A percentile compares a stretch with the other conserved stretches of the same genome.
phyloP scores from a whole-genome alignment of 2,888 invertebrate genomes.

The Diarsia mendica region DNA sequence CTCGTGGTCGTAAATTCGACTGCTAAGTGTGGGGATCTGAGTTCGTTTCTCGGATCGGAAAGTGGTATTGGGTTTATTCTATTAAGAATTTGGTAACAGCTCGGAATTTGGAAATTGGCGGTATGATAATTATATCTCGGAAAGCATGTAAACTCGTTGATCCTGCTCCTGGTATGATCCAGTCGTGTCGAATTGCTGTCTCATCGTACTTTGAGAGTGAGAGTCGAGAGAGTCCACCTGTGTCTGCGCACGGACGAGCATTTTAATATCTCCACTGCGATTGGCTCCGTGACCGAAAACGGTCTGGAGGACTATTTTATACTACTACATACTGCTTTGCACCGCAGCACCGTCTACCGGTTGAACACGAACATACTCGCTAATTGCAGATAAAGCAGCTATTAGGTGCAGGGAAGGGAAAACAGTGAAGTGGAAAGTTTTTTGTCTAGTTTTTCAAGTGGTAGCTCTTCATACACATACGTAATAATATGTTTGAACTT shows the following conservation, averaged over 20 bases:
- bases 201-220: not conserved
- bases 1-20: not conserved
- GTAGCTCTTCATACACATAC: too few species aligned
- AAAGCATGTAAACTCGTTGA: not conserved
- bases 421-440: not conserved
- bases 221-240: not conserved
- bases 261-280: too few species aligned
- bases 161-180: not conserved
- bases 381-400: conserved; percentile 42
- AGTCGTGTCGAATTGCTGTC: not conserved
- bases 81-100: not conserved
- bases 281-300: too few species aligned
- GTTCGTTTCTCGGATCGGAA: not conserved
- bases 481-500: not conserved
- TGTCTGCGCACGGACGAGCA: too few species aligned
- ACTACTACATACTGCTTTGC: not conserved
- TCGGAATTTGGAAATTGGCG: not conserved
- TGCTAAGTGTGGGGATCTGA: not conserved
- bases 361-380: conserved; percentile 13
- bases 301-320: not conserved
- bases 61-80: not conserved
- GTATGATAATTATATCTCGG: not conserved
- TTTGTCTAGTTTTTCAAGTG: not conserved
- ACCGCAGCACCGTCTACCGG: not conserved
- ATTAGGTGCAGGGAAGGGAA: conserved; percentile 9